Conservation (phyloP, 2,888 invertebrate genomes). For the Diarsia rubi region DNA sequence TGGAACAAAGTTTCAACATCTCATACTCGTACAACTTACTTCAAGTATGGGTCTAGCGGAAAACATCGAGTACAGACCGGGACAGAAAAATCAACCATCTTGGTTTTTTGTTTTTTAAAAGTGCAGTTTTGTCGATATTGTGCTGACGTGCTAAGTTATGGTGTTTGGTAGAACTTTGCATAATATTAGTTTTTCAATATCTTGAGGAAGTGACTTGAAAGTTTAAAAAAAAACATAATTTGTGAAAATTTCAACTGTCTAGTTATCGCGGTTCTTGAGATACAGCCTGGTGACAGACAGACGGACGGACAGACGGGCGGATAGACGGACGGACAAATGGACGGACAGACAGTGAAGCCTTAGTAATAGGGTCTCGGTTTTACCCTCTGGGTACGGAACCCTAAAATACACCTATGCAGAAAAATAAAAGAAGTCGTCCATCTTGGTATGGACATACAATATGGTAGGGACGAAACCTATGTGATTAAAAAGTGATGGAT, state of each 20-base stretch:
- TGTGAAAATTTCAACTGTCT: too few species aligned
- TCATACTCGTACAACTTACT: conserved; percentile 54
- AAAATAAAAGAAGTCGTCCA: too few species aligned
- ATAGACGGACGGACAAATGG: too few species aligned
- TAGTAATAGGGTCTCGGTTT: too few species aligned
- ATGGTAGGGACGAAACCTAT: too few species aligned
- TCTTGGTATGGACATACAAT: too few species aligned
- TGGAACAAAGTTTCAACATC: conserved; percentile 62
- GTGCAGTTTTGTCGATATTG: background rate
- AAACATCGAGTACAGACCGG: conserved; percentile 43
- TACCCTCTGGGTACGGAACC: too few species aligned
- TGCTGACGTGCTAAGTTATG: background rate
- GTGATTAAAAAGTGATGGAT: too few species aligned
- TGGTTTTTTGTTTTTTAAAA: background rate
- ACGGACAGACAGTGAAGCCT: too few species aligned
- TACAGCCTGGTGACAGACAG: too few species aligned
- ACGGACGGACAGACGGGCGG: too few species aligned
- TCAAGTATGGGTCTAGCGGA: conserved; percentile 43
- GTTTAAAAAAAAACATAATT: conserved; percentile 2
- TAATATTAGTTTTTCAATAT: conserved; percentile 16
- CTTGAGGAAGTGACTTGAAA: background rate
- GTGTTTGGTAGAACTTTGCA: background rate
- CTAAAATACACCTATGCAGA: background rate
- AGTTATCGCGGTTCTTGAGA: too few species aligned
- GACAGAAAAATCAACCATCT: conserved; percentile 31